phyloP scores from a whole-genome alignment of 2,888 invertebrate genomes.

The Dexiosoma caninum region DNA sequence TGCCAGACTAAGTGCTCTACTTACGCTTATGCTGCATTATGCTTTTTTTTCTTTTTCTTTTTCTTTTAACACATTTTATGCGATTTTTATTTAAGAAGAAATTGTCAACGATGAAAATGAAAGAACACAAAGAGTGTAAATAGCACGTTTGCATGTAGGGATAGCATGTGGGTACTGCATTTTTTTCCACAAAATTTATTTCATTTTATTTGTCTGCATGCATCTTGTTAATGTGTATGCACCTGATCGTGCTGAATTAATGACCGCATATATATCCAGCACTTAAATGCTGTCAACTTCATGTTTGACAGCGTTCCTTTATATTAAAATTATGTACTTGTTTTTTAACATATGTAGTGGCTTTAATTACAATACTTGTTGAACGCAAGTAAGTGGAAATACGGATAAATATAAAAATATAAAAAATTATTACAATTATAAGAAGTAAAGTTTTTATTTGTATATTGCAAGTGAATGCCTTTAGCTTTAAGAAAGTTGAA shows the following conservation, averaged over 20 bases:
- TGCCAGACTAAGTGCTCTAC: neutral
- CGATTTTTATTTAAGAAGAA: neutral
- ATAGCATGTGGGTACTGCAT: neutral
- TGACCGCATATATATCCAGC: constrained; percentile 2
- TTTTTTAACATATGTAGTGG: neutral
- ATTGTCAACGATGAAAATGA: neutral
- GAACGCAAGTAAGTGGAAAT: neutral
- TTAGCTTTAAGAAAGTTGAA: no score
- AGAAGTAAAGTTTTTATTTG: no score
- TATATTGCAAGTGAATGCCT: no score
- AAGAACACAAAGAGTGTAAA: neutral
- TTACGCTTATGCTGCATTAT: neutral
- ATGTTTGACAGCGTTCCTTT: constrained; percentile 12
- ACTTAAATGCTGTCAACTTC: constrained; percentile 26
- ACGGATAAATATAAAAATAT: neutral
- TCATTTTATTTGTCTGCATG: neutral
- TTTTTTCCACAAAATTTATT: neutral
- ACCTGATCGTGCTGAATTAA: constrained; percentile 26
- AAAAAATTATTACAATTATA: no score
- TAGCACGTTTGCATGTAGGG: neutral
- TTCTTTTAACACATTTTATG: neutral
- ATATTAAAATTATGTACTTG: neutral
- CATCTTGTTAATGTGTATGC: neutral
- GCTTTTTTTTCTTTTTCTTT: neutral
- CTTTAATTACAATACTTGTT: neutral